Base-by-base conservation (phyloP, 53 echinoderm and acorn worm genomes). In the Luidia sarsii region DNA sequence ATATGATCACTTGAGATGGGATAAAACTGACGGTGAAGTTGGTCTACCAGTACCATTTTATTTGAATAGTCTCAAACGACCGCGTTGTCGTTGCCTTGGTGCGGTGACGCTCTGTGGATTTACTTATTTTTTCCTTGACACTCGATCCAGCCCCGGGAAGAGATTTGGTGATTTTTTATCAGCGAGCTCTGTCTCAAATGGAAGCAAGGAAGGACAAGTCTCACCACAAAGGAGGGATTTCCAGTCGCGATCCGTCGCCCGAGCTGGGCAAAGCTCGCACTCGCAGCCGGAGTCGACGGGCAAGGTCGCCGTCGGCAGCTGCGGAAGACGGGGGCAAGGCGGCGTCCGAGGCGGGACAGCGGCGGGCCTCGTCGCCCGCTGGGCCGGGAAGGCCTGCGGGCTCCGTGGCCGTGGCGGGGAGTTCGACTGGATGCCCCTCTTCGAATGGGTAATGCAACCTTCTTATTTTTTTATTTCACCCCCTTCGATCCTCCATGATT, bases 231-330 rank as follows among this genome's bases (percentile, higher is more conserved):
- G 46, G 61, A 45, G 45, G 46, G 31, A 28, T 31, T 77, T 60
- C 60, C 6, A 77, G 77, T 48, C 77, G 77, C 21, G 77, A 77
- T 20, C 77, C 77, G 21, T 77, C 77, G 4, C 77, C 77, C 8
- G 77, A 77, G 29, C 61, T 61, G 33, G 48, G 72, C 38, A 72
- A 38, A 72, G 56, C 22, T 72, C 72, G 77, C 20, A 10, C 77
- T 34, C 77, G 77, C 14, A 41, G 7, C 6, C 59, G 61, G 29
- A 41, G 7, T 3, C 59, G 61, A 29, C 25, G 59, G 61, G 61
- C 59, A 59, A 36, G 45, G 32, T 77, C 62, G 22, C 48, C 49
- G 48, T 36, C 20, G 35, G n/a, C n/a, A 34, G 74, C 57, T 39
- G 74, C 29, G 18, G 24, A 19, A 28, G 41, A 4, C 77, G 33